Base-by-base conservation (phyloP, 2,797 vertebrate species). In the Gastrophryne carolinensis region DNA sequence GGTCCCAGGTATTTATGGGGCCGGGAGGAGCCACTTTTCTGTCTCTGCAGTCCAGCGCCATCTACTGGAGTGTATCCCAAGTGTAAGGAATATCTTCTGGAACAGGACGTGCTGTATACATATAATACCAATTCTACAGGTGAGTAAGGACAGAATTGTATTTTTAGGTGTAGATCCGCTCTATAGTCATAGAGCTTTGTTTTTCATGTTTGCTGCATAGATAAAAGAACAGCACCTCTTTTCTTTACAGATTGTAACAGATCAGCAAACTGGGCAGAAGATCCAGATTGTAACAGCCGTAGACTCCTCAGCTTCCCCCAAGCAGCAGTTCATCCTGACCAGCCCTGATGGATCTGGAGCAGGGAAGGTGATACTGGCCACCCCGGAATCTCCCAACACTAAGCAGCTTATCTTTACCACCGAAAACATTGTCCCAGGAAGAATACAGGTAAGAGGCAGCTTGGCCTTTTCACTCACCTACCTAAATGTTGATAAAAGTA, bases 361-460 rank as follows among this genome's bases (percentile, higher is more conserved):
- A 65, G 92, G 95, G 81, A 99, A 98, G 90, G 95, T 99, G 85
- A 96, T 99, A 82, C 79, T 99, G 88, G 90, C 97, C 80, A 88
- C 96, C 52, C 94, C 97, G 8, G 95, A 96, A 80, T 91, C 91
- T 76, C 87, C 92, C 78, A 95, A 89, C 78, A 83, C 95, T 63
- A 98, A 98, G 81, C 97, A 98, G 84, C 94, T 99, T 80, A 97
- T 99, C 85, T 96, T 99, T 80, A 94, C 96, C 60, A 85, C 95
- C 1, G 97, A 99, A 87, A 96, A 88, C 84, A 87, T 98, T 56
- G 92, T 98, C 81, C 96, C 96, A 7, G 94, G 97, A 80, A 92
- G 95, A 84, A 98, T 99, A 90, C 96, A 98, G 94, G 97, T 98
- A 90, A 1, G 41, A 47, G 39, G 11, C 1, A 5, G 15, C 17